Conservation (phyloP, 2,113 vertebrate species). For the Burhinus oedicnemus region DNA sequence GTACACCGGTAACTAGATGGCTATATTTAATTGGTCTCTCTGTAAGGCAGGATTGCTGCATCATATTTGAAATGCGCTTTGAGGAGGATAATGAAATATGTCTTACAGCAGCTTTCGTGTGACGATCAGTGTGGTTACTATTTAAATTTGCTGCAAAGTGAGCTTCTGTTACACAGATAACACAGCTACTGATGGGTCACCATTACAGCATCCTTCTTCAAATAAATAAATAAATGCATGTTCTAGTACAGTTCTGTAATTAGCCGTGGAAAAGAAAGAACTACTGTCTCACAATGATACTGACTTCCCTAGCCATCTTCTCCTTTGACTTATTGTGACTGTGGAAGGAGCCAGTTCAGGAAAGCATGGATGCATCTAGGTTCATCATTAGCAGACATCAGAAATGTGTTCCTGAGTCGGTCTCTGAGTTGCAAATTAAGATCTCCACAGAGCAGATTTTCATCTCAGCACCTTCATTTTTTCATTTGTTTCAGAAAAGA, state of each 20-base stretch:
- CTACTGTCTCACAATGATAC: not conserved
- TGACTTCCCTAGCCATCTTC: not conserved
- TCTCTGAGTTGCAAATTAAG: not conserved
- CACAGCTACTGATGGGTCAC: not conserved
- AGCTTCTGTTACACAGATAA: not conserved
- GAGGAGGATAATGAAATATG: conserved; percentile 12
- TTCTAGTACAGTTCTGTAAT: not conserved
- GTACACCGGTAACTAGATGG: not conserved
- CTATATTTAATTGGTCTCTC: conserved; percentile 13
- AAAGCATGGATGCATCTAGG: not conserved
- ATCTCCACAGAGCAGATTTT: not conserved
- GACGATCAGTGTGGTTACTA: not conserved
- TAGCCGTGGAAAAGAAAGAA: not conserved
- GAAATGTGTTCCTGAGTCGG: not conserved
- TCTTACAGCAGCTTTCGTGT: not conserved
- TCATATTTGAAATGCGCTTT: conserved; percentile 8
- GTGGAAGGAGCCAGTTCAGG: not conserved
- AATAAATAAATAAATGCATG: not conserved
- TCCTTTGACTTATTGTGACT: not conserved
- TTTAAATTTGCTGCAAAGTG: not conserved
- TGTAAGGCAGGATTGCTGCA: not conserved
- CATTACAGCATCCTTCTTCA: not conserved
- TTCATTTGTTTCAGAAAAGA: not conserved
- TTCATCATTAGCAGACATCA: not conserved
- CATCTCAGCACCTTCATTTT: not conserved